phyloP scores from a whole-genome alignment of 1,140 invertebrate species.

The Zaprionus inermis region DNA sequence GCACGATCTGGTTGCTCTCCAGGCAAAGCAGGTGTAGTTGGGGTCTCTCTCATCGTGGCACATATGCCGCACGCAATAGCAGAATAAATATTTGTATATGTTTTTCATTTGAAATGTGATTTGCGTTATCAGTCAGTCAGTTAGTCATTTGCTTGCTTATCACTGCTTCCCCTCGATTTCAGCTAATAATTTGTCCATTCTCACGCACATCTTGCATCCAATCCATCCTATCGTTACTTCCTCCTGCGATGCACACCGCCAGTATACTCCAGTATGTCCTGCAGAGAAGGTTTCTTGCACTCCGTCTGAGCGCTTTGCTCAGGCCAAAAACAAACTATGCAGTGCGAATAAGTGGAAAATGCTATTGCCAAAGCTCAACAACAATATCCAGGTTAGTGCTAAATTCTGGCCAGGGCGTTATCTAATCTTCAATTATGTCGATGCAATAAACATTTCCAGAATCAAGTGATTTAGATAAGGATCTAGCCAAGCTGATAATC shows the following conservation, averaged over 20 bases:
- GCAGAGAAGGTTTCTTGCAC: not conserved
- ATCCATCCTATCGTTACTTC: not conserved
- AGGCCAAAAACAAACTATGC: not conserved
- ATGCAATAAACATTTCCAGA: constrained; percentile 21
- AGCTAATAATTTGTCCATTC: constrained; percentile 3
- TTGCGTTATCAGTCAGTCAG: constrained; percentile 18
- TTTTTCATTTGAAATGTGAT: not conserved
- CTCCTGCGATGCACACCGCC: not conserved
- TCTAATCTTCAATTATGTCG: constrained; percentile 28
- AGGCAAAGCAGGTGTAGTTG: not conserved
- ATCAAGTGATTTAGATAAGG: constrained; percentile 9
- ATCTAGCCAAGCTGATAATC: constrained; percentile 17
- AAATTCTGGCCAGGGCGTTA: constrained; percentile 11
- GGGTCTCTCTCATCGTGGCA: too few relatives aligned
- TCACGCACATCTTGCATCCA: not conserved
- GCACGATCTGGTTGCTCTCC: not conserved
- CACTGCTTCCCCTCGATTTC: not conserved
- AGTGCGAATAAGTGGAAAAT: not conserved
- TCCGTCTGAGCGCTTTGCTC: not conserved
- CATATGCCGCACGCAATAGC: not conserved
- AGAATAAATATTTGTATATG: not conserved
- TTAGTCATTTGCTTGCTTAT: not conserved
- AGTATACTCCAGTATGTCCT: not conserved
- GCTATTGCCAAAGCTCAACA: not conserved
- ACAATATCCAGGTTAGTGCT: constrained; percentile 29